Base-by-base conservation (phyloP, 2,888 invertebrate genomes). In the Philonicus albiceps region DNA sequence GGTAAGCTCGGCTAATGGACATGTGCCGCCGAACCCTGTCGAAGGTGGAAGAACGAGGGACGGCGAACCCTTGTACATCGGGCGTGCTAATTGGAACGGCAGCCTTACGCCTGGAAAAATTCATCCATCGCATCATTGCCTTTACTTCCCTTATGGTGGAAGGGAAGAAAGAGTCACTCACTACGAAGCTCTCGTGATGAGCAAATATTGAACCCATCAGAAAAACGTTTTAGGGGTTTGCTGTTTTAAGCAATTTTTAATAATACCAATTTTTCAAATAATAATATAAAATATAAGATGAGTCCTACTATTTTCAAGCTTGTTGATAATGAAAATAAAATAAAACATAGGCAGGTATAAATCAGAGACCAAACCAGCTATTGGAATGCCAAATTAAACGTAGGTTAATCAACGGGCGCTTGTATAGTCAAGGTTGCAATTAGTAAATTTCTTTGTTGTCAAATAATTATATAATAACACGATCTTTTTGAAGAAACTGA, bases 31-130 rank as follows among this genome's bases (percentile, higher is more conserved):
- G 0, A 93, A 93, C 88, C 94, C 95, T 0, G 93, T 95, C 7
- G 75, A 31, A 16, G 91, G 91, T 4, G 94, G 94, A 4, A 90
- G 90, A 53, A 94, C 94, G 1, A 88, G 90, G 22, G 92, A 92
- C 43, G 94, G 94, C 0, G 94, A 94, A 88, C 91, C 92, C 1
- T 90, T 94, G 49, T 94, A 92, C 89, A 92, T 93, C 84, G 94
- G 94, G 0, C 92, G 94, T 27, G 93, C 93, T 1, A 91, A 92
- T 89, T 93, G 94, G 89, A 92, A 93, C 83, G 94, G 94, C 40
- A 93, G 94, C 34, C 90, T 93, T 86, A 94, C 94, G 3, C 93
- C 94, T 1, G 94, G 94, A 88, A 94, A 94, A 91, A 93, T 94
- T 19, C 94, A 94, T 89, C 93, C 93, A 64, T 93, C 93, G 73